Conservation (phyloP, 2,797 vertebrate species). For the Chrosomus eos region DNA sequence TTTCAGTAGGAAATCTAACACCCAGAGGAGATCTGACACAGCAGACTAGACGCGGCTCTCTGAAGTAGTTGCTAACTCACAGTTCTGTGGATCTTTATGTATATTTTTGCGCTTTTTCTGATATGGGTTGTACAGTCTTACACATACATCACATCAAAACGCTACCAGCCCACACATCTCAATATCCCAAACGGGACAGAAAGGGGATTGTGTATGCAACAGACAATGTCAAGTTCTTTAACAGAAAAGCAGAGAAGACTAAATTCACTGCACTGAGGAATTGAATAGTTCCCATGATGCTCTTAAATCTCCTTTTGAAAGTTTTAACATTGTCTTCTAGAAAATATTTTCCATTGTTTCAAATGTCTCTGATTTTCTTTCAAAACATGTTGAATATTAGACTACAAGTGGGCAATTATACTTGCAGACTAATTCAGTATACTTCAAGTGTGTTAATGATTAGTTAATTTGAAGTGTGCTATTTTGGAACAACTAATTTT, state of each 20-base stretch:
- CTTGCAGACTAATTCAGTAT: too few relatives aligned
- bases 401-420: too few relatives aligned
- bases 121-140: not conserved
- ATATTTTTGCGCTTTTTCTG: not conserved
- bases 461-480: too few relatives aligned
- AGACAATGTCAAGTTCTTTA: constrained; percentile 3
- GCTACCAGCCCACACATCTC: not conserved
- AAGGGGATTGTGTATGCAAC: not conserved
- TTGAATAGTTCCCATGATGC: not conserved
- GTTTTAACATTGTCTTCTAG: not conserved
- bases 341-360: not conserved
- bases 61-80: not conserved
- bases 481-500: too few relatives aligned
- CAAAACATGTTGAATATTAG: too few relatives aligned
- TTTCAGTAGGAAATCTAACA: constrained; percentile 39
- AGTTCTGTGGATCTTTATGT: constrained; percentile 4
- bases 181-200: not conserved
- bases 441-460: too few relatives aligned
- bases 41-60: not conserved
- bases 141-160: not conserved
- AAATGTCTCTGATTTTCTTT: not conserved
- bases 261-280: not conserved
- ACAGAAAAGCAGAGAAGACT: not conserved
- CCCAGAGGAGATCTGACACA: constrained; percentile 33
- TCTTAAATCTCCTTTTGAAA: not conserved